A percentile compares a stretch with the other conserved stretches of the same genome.
These are phyloP conservation scores for Orchesella cincta DNA, from an alignment of 1,140 invertebrate genomes.

Conservation along the genomic window DNA sequence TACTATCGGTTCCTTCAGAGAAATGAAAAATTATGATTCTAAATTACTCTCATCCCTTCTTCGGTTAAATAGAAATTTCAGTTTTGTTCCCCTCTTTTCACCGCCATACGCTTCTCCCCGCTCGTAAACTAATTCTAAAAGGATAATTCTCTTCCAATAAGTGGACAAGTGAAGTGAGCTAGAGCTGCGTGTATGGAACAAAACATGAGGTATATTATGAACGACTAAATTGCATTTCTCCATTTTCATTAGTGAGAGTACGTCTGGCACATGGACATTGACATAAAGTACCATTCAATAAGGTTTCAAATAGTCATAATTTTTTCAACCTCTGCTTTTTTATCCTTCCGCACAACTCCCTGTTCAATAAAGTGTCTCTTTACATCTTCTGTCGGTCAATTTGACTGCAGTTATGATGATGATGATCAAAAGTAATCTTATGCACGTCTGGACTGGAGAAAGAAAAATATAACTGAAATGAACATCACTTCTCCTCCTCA, in stretches of 20 bases:
- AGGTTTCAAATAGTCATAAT: neutral
- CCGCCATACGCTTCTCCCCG: too few relatives aligned
- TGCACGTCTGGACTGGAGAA: too few relatives aligned
- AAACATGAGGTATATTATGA: neutral
- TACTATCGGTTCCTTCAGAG: neutral
- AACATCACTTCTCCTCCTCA: too few relatives aligned
- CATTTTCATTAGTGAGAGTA: neutral
- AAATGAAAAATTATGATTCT: conserved; percentile 16
- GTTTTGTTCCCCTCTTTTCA: too few relatives aligned
- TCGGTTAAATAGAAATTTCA: too few relatives aligned
- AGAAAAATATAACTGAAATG: too few relatives aligned
- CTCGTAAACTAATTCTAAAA: conserved; percentile 4
- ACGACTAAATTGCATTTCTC: neutral
- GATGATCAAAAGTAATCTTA: too few relatives aligned
- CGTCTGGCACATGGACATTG: conserved; percentile 7
- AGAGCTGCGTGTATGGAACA: neutral
- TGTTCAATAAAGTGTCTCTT: too few relatives aligned
- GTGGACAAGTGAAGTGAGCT: neutral
- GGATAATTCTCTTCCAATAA: neutral
- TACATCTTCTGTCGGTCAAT: conserved; percentile 14
- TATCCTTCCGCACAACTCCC: too few relatives aligned
- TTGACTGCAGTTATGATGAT: too few relatives aligned
- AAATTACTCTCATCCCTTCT: neutral
- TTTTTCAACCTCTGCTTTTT: neutral
- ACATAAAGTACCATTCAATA: conserved; percentile 19